Evolutionary conservation across 2,888 invertebrate genomes (phyloP), one percentile per base, ranked within the genome.

Genomic region (Cyaniris semiargus): DNA sequence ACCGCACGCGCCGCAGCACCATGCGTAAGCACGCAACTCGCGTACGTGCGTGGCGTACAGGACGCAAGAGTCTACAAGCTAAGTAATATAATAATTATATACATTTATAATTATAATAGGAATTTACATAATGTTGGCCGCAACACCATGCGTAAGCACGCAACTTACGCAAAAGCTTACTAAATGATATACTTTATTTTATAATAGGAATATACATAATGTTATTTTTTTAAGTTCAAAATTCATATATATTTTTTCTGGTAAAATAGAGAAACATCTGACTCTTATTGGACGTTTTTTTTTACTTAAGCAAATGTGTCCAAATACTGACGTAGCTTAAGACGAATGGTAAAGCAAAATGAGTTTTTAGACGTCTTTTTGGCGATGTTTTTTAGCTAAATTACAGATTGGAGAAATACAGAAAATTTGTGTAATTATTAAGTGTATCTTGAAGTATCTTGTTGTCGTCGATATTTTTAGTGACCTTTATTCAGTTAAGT

Each of bases 51-150:
- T 53, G 23, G 6, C 31, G 34, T 31, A 75, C 34, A 31, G 8
- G 18, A n/a, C 31, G 56, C 31, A 7, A 75, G 13, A 3, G 31
- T 21, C 3, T 8, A 56, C 31, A 15, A 75, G 53, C 48, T 7
- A 48, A 18, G 27, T 21, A 48, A 76, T 72, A 18, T 15, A 27
- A 27, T 27, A 91, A 91, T 90, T 92, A 31, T 88, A 60, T 23
- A 60, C 21, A 21, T 27, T 27, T 58, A n/a, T n/a, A n/a, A n/a
- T 66, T 66, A 31, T 27, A 7, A 66, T 27, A 66, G 15, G 1
- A 27, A 27, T 18, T 44, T 44, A 44, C 44, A 8, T 13, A 13
- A 44, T 44, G n/a, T 10, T 44, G 44, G 56, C 79, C 81, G 76
- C 80, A 79, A 53, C 27, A 80, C 76, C 15, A 66, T 66, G 66